Evolutionary conservation across 2,113 vertebrate species (phyloP).

Genomic region (Strix aluco): DNA sequence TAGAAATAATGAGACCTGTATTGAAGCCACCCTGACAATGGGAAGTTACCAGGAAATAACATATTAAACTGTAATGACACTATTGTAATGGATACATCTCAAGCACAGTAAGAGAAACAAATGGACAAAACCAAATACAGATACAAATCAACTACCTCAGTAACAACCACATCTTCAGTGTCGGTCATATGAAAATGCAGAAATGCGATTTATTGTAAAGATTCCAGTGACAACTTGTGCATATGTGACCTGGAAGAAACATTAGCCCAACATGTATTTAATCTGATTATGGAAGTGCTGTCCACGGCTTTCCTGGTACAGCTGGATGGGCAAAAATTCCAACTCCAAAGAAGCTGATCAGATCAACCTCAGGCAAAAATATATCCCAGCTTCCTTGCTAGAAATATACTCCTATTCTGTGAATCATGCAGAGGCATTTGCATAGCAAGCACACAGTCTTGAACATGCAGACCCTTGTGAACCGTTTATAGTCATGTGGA

Average conservation of each 20-base stretch:
- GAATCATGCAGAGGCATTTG: background rate
- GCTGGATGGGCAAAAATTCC: background rate
- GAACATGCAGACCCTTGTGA: background rate
- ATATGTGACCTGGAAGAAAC: background rate
- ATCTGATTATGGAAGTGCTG: background rate
- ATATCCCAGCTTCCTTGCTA: background rate
- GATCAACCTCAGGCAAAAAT: background rate
- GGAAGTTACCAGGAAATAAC: background rate
- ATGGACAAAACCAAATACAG: background rate
- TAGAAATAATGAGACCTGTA: background rate
- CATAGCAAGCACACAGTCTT: background rate
- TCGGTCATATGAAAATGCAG: background rate
- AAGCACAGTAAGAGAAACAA: background rate
- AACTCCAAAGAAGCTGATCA: background rate
- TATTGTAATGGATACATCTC: background rate
- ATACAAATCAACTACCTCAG: background rate
- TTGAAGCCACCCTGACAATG: background rate
- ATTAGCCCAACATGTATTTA: background rate
- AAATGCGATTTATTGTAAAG: background rate
- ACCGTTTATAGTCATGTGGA: background rate
- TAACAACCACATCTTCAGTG: background rate
- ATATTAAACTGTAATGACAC: background rate
- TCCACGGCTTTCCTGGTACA: background rate
- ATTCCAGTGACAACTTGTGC: background rate
- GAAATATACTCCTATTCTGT: background rate